phyloP scores from a whole-genome alignment of 2,888 invertebrate genomes.

The Charanyca ferruginea region DNA sequence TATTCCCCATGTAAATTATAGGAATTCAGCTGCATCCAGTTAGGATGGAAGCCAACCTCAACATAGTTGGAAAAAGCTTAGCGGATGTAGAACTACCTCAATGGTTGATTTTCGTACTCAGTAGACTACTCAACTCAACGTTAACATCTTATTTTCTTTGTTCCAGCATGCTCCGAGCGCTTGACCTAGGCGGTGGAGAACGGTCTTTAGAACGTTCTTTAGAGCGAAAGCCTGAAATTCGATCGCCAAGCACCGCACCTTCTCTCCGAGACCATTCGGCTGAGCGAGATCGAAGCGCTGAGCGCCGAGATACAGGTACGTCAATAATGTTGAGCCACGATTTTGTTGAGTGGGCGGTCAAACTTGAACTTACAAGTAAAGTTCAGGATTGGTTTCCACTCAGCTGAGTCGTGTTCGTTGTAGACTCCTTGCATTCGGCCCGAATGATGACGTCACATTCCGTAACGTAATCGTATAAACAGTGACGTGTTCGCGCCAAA shows the following conservation, averaged over 20 bases:
- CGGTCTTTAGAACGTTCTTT: slow-evolving; percentile 75
- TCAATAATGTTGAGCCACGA: slow-evolving; percentile 58
- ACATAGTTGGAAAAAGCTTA: too few species aligned
- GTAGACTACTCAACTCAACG: background rate
- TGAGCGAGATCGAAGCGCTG: slow-evolving; percentile 83
- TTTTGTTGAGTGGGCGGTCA: slow-evolving; percentile 29
- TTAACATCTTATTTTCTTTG: slow-evolving; percentile 63
- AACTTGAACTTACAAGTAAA: slow-evolving; percentile 3
- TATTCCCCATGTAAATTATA: too few species aligned
- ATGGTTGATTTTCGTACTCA: too few species aligned
- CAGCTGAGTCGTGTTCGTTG: slow-evolving; percentile 41
- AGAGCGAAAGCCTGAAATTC: slow-evolving; percentile 88
- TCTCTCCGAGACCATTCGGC: slow-evolving; percentile 78
- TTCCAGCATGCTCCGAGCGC: slow-evolving; percentile 94
- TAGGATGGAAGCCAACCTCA: too few species aligned
- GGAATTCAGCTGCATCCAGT: too few species aligned
- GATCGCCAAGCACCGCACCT: slow-evolving; percentile 83
- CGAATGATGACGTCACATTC: slow-evolving; percentile 37
- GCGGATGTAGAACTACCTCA: too few species aligned
- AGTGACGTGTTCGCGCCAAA: slow-evolving; percentile 41
- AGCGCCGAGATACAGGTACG: slow-evolving; percentile 86
- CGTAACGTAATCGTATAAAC: background rate
- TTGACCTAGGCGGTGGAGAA: slow-evolving; percentile 91
- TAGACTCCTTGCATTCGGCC: slow-evolving; percentile 40
- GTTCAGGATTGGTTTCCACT: slow-evolving; percentile 15